Conservation (phyloP, 2,888 invertebrate species). For the Ennomos quercinarius region DNA sequence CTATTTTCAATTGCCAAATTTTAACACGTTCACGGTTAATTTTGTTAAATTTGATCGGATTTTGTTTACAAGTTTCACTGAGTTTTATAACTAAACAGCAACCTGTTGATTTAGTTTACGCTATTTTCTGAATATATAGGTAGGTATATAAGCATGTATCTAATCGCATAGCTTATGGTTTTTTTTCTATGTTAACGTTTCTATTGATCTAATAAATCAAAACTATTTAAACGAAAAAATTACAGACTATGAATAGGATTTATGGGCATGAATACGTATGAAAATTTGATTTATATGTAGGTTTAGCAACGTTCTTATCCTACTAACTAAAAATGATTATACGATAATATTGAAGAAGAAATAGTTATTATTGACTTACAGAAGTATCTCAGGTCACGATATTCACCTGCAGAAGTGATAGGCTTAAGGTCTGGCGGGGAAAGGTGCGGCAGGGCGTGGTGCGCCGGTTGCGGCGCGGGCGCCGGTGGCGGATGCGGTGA, state of each 20-base stretch:
- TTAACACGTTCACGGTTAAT: not conserved
- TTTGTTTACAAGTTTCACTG: not conserved
- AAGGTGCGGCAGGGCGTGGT: conserved; percentile 85
- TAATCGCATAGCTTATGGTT: no score
- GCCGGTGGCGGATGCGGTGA: conserved; percentile 75
- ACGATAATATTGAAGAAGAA: not conserved
- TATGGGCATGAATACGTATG: no score
- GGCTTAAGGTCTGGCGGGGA: conserved; percentile 88
- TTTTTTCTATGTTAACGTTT: no score
- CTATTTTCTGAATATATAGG: no score
- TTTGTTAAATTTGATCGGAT: not conserved
- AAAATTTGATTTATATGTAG: not conserved
- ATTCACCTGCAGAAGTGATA: conserved; percentile 86
- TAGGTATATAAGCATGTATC: no score
- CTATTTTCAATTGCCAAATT: conserved; percentile 8
- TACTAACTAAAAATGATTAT: conserved; percentile 6
- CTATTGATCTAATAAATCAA: no score
- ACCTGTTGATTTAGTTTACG: no score
- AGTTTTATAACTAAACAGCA: no score
- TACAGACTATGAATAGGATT: no score
- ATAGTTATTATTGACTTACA: conserved; percentile 37
- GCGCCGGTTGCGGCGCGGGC: conserved; percentile 82
- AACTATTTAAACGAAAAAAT: no score
- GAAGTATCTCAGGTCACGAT: conserved; percentile 39
- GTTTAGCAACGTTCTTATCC: not conserved